These are phyloP conservation scores for Papilio glaucus DNA, from an alignment of 1,140 invertebrate genomes.

Conservation along the genomic window DNA sequence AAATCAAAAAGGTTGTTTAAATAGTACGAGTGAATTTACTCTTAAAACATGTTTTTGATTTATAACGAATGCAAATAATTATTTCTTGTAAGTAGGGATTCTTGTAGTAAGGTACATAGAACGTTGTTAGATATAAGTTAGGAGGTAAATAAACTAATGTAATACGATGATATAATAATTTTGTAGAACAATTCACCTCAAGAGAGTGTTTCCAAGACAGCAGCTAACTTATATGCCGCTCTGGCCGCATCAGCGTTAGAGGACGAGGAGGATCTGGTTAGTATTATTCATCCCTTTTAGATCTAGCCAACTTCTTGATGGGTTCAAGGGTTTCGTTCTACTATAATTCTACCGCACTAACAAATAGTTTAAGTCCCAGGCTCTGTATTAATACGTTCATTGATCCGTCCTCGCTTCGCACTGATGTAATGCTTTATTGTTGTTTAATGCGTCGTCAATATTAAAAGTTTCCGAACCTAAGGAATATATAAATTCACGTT, in stretches of 20 bases:
- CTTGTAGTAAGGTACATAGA: too few relatives aligned
- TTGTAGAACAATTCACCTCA: conserved; percentile 51
- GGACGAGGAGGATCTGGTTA: conserved; percentile 82
- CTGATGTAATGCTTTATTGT: not conserved
- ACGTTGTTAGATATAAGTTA: too few relatives aligned
- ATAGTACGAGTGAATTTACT: too few relatives aligned
- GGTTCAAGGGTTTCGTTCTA: not conserved
- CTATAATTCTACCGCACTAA: not conserved
- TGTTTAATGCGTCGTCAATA: too few relatives aligned
- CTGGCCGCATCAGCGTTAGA: conserved; percentile 79
- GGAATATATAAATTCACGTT: too few relatives aligned
- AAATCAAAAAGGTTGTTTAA: too few relatives aligned
- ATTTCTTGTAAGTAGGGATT: too few relatives aligned
- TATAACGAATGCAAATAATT: too few relatives aligned
- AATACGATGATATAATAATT: not conserved
- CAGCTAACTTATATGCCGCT: conserved; percentile 81
- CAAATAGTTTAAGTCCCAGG: not conserved
- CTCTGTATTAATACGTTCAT: not conserved
- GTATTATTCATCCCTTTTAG: conserved; percentile 33
- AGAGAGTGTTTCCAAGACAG: conserved; percentile 80
- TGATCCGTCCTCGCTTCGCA: conserved; percentile 9
- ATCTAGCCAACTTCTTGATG: not conserved
- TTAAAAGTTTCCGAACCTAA: too few relatives aligned
- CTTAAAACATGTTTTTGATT: too few relatives aligned
- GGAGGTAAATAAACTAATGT: not conserved